Conservation (phyloP, 2,888 invertebrate species). For the Bimastos eiseni region DNA sequence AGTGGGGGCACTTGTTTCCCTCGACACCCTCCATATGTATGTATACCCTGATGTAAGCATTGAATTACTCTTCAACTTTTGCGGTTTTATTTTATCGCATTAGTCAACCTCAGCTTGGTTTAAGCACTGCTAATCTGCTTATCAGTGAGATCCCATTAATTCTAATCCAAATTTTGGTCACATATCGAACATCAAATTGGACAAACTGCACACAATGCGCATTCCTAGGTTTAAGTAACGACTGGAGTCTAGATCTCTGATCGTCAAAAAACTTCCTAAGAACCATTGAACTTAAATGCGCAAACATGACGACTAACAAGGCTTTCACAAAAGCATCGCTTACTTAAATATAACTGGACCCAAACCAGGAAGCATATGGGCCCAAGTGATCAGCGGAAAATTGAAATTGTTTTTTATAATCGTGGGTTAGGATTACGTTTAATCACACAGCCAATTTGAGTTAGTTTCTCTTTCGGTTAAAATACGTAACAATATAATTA, state of each 20-base stretch:
- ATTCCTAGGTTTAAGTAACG: background rate
- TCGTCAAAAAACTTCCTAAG: no score
- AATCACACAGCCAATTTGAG: background rate
- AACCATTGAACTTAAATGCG: no score
- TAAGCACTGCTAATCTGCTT: background rate
- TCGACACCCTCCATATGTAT: no score
- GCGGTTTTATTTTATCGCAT: no score
- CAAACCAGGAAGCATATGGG: background rate
- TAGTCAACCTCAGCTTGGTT: background rate
- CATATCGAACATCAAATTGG: background rate
- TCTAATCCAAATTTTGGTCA: background rate
- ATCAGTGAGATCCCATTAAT: background rate
- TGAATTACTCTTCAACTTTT: no score
- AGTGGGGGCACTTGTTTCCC: no score
- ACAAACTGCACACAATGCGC: background rate
- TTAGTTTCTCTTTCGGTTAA: background rate
- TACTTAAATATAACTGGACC: background rate
- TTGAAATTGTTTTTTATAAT: background rate
- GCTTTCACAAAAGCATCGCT: background rate
- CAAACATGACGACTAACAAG: background rate
- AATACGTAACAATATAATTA: no score
- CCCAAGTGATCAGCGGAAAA: background rate
- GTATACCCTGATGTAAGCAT: no score
- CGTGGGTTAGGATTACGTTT: background rate
- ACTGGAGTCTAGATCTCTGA: background rate